Percentiles rank a stretch among this genome's conserved stretches.
Evolutionary conservation across 1,140 invertebrate genomes (phyloP).

Genomic region (Pseudobourletiella spinata): DNA sequence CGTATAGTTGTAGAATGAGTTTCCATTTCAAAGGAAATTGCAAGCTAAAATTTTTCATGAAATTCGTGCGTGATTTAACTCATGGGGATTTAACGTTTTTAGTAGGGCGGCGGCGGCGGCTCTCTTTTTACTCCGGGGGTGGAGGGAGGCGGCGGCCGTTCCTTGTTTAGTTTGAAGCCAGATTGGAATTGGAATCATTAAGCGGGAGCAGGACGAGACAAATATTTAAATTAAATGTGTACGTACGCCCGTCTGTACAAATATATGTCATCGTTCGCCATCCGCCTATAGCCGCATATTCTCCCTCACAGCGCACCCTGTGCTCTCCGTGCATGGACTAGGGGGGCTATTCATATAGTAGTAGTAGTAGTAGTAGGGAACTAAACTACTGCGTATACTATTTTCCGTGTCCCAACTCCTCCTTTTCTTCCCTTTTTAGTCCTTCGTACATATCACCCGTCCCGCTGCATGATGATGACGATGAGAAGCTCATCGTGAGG

Average conservation of each 20-base stretch:
- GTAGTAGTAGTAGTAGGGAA: too few relatives aligned
- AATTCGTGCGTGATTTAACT: slow-evolving; percentile 33
- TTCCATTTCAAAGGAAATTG: slow-evolving; percentile 35
- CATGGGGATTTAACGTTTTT: slow-evolving; percentile 21
- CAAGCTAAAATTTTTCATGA: slow-evolving; percentile 24
- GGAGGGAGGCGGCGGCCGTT: slow-evolving; percentile 15
- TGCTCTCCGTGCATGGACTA: too few relatives aligned
- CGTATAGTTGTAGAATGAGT: slow-evolving; percentile 15
- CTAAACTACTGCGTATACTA: too few relatives aligned
- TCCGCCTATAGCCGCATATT: too few relatives aligned
- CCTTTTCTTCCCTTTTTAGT: too few relatives aligned
- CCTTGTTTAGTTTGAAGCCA: slow-evolving; percentile 14
- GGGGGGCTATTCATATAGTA: too few relatives aligned
- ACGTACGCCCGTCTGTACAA: not conserved
- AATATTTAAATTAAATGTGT: slow-evolving; percentile 12
- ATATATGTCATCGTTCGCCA: too few relatives aligned
- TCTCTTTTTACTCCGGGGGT: slow-evolving; percentile 5
- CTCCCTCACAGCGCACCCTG: too few relatives aligned
- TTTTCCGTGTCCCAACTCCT: not conserved
- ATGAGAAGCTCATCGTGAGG: too few relatives aligned
- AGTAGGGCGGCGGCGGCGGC: slow-evolving; percentile 20
- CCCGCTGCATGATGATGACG: too few relatives aligned
- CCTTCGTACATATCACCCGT: too few relatives aligned
- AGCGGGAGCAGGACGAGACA: slow-evolving; percentile 16
- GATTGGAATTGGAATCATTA: slow-evolving; percentile 31